Evolutionary conservation across 2,888 invertebrate genomes (phyloP).

Genomic region (Caenorhabditis afra): DNA sequence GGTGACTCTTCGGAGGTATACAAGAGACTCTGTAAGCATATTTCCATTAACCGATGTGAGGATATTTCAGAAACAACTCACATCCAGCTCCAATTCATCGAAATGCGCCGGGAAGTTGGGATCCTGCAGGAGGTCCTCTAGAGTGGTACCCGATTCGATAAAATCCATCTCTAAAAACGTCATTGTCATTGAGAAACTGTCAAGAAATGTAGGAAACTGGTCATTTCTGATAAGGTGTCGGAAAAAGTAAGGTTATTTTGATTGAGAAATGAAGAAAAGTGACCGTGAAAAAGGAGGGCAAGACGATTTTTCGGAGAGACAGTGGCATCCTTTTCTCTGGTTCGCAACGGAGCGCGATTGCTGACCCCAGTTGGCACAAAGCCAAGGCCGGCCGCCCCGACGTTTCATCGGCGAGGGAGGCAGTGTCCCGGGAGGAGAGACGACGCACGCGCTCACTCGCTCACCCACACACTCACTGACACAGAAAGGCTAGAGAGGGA

Average conservation of each 20-base stretch:
- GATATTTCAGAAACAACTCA: conserved; percentile 11
- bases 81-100: conserved; percentile 38
- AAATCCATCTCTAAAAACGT: conserved; percentile 45
- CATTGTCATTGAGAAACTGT: neutral
- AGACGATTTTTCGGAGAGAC: conserved; percentile 13
- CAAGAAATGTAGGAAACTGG: neutral
- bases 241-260: neutral
- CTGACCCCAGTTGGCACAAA: conserved; percentile 5
- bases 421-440: conserved; percentile 1
- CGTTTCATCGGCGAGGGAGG: conserved; percentile 2
- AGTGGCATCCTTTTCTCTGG: conserved; percentile 1
- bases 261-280: conserved; percentile 22
- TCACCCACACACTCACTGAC: too few relatives aligned
- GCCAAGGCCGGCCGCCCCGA: neutral
- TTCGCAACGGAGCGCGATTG: conserved; percentile 28
- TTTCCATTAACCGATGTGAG: neutral
- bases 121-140: conserved; percentile 14
- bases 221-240: neutral
- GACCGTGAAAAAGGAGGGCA: conserved; percentile 51
- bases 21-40: conserved; percentile 30
- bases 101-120: conserved; percentile 30
- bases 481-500: neutral
- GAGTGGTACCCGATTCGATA: conserved; percentile 1
- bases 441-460: neutral
- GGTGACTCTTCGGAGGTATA: conserved; percentile 21